Conservation (phyloP, 2,113 vertebrate species). For the Rhodinocichla rosea region DNA sequence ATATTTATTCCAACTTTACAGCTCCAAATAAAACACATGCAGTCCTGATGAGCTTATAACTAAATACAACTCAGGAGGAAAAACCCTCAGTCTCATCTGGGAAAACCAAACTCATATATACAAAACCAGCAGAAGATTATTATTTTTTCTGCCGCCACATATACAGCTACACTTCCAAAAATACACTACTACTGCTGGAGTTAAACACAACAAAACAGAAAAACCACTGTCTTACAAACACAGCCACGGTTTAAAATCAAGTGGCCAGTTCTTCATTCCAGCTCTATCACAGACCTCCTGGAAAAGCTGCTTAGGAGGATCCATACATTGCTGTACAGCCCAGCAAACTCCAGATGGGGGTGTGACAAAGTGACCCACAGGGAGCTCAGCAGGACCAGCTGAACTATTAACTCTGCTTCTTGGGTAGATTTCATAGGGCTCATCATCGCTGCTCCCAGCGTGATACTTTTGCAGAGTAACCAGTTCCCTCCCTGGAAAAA, state of each 20-base stretch:
- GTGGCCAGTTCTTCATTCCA: neutral
- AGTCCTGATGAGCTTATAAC: neutral
- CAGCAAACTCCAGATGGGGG: neutral
- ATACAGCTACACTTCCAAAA: neutral
- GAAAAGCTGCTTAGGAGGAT: neutral
- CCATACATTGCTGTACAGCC: rapidly evolving
- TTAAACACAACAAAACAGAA: neutral
- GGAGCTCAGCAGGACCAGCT: neutral
- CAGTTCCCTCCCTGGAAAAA: neutral
- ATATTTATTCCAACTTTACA: constrained; percentile 28
- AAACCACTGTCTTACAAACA: neutral
- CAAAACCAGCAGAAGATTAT: neutral
- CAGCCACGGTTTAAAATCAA: neutral
- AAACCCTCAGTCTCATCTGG: neutral
- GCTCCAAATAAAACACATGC: constrained; percentile 13
- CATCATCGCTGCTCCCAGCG: rapidly evolving
- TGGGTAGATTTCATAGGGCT: neutral
- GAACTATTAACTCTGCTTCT: neutral
- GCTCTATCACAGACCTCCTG: neutral
- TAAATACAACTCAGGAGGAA: constrained; percentile 16
- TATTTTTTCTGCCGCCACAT: neutral
- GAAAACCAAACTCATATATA: neutral
- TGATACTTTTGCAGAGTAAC: neutral
- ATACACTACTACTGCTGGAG: neutral
- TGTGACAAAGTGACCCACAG: neutral